phyloP scores from a whole-genome alignment of 2,888 invertebrate species.

The Chymomyza caudatula region DNA sequence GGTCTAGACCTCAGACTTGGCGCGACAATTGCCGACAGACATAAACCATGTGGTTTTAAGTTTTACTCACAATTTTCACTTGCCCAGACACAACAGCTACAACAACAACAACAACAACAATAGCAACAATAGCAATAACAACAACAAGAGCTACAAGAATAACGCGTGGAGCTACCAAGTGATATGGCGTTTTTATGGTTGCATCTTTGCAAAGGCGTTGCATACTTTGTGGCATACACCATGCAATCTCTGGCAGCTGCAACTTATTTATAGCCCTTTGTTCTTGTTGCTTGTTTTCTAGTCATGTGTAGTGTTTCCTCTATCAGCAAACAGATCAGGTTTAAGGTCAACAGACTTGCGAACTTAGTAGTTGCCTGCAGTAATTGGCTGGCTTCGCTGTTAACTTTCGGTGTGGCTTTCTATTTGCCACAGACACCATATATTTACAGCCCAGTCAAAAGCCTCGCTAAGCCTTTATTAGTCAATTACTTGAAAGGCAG shows the following conservation, averaged over 20 bases:
- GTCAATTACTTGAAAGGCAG: constrained; percentile 54
- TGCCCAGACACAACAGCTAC: background rate
- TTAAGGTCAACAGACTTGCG: constrained; percentile 48
- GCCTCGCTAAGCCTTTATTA: constrained; percentile 51
- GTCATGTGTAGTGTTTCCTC: background rate
- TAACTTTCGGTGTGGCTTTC: background rate
- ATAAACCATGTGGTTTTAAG: constrained; percentile 34
- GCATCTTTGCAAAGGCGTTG: constrained; percentile 9
- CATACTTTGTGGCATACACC: constrained; percentile 20
- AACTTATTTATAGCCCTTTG: constrained; percentile 39
- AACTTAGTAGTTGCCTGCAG: background rate
- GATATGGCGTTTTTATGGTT: constrained; percentile 24
- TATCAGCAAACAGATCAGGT: constrained; percentile 28
- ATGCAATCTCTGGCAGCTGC: constrained; percentile 17
- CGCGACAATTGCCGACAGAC: constrained; percentile 47
- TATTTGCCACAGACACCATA: constrained; percentile 15
- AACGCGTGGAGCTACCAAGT: background rate
- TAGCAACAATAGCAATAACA: background rate
- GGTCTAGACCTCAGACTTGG: background rate
- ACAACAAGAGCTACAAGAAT: background rate
- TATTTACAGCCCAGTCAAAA: constrained; percentile 41
- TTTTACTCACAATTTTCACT: constrained; percentile 8
- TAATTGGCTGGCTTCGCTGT: constrained; percentile 3
- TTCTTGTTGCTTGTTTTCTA: constrained; percentile 10
- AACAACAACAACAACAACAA: background rate